phyloP scores from a whole-genome alignment of 1,140 invertebrate species.

The Zaprionus ornatus region DNA sequence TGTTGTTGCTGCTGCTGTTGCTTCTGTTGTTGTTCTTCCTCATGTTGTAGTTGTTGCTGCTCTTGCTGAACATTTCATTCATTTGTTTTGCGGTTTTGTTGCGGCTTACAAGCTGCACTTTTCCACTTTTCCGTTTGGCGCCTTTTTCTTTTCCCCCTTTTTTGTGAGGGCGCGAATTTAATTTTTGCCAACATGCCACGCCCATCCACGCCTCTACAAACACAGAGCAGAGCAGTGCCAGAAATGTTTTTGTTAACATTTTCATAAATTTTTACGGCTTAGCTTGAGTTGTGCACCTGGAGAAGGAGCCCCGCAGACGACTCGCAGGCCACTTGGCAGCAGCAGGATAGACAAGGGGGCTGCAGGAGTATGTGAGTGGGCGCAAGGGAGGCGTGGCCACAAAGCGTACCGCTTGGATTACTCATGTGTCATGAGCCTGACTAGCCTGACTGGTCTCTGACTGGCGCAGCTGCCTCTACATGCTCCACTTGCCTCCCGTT shows the following conservation, averaged over 20 bases:
- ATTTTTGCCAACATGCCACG: slow-evolving; percentile 38
- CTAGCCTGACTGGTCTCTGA: slow-evolving; percentile 23
- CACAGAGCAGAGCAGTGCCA: not conserved
- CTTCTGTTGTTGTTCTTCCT: slow-evolving; percentile 30
- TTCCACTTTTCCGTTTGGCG: slow-evolving; percentile 33
- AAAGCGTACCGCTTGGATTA: slow-evolving; percentile 24
- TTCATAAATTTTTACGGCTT: slow-evolving; percentile 53
- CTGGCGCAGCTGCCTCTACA: not conserved
- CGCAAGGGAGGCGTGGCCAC: not conserved
- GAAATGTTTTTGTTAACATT: slow-evolving; percentile 49
- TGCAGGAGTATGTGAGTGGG: not conserved
- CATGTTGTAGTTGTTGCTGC: slow-evolving; percentile 34
- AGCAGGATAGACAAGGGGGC: not conserved
- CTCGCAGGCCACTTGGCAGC: slow-evolving; percentile 34
- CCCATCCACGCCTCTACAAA: not conserved
- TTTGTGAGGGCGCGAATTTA: slow-evolving; percentile 35
- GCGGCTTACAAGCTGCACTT: slow-evolving; percentile 54
- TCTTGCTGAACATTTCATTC: slow-evolving; percentile 67
- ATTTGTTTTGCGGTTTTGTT: slow-evolving; percentile 72
- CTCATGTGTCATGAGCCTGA: slow-evolving; percentile 46
- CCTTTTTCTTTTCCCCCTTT: not conserved
- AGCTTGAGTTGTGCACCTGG: slow-evolving; percentile 4
- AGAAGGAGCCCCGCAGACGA: not conserved
- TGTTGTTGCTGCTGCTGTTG: slow-evolving; percentile 11
- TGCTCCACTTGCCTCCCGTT: not conserved